Evolutionary conservation across 2,113 vertebrate species (phyloP), one percentile per base, ranked within the genome.

Genomic region (Erythrolamprus reginae): DNA sequence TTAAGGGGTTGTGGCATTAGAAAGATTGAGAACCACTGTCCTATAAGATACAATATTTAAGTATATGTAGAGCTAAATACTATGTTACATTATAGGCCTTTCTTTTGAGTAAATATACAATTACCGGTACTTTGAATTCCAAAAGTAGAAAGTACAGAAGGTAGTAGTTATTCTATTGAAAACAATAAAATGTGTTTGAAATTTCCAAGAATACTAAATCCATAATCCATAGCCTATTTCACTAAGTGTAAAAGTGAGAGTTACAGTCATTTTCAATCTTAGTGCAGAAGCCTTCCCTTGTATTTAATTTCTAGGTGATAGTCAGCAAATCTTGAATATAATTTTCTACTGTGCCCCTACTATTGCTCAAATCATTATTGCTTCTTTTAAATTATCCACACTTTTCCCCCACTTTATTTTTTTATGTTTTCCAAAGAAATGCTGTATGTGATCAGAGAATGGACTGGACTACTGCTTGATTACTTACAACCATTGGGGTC

Each of bases 291-390:
- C 47, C 8, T 48, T 13, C 10, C 12, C 5, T n/a, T 89, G 24
- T 47, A 24, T 89, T 92, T 42, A 94, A 88, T 93, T 95, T 93
- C 89, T n/a, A 85, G 89, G 90, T 91, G 50, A 56, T 52, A 92
- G 82, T 33, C 28, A n/a, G 48, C 0, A 1, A 48, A 23, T 7
- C n/a, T 51, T 13, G 51, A 86, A 58, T 33, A 87, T 7, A 50
- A 45, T 89, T 58, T 89, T 90, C 53, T 58, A 90, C 33, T 77
- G 33, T 70, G 28, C 15, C 15, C 26, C 58, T 38, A n/a, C 26
- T 61, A 38, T 48, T 65, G 58, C 90, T 26, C 24, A 88, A 92
- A 77, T 2, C 4, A 48, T 61, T 92, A 84, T 61, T 83, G 52
- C 77, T 91, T 58, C 0, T 0, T 0, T 0, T 33, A 4, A 90